Evolutionary conservation across 2,113 vertebrate genomes (phyloP).

Genomic region (Thryonomys swinderianus): DNA sequence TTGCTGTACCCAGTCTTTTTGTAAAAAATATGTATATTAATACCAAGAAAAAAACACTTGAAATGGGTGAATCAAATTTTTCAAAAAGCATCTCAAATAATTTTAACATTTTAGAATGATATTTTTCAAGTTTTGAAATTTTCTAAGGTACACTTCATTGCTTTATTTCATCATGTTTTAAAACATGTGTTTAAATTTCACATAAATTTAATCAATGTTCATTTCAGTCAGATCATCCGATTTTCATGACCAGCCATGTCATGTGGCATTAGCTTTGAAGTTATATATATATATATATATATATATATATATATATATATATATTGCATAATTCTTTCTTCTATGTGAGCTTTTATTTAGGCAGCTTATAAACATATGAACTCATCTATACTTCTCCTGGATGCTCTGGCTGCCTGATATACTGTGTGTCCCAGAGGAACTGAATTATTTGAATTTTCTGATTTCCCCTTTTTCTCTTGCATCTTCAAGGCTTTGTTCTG

Average conservation of each 20-base stretch:
- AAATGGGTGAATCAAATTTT: neutral
- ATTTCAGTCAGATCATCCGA: neutral
- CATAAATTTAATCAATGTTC: neutral
- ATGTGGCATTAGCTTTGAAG: neutral
- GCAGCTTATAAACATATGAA: slow-evolving; percentile 4
- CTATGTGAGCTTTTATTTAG: neutral
- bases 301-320: no score
- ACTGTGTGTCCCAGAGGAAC: neutral
- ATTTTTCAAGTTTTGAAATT: neutral
- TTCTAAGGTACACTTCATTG: neutral
- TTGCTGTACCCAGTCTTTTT: neutral
- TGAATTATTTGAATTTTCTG: neutral
- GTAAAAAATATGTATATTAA: neutral
- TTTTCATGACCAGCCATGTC: neutral
- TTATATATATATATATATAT: no score
- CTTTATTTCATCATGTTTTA: neutral
- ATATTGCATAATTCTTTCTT: neutral
- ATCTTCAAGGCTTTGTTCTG: neutral
- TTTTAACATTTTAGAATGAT: neutral
- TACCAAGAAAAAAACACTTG: neutral
- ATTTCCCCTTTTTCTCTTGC: neutral
- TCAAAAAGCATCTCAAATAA: neutral
- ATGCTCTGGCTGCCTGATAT: neutral
- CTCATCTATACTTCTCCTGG: neutral
- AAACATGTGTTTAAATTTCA: neutral